Conservation (phyloP, 1,140 invertebrate genomes). For the Drosophila lowei region DNA sequence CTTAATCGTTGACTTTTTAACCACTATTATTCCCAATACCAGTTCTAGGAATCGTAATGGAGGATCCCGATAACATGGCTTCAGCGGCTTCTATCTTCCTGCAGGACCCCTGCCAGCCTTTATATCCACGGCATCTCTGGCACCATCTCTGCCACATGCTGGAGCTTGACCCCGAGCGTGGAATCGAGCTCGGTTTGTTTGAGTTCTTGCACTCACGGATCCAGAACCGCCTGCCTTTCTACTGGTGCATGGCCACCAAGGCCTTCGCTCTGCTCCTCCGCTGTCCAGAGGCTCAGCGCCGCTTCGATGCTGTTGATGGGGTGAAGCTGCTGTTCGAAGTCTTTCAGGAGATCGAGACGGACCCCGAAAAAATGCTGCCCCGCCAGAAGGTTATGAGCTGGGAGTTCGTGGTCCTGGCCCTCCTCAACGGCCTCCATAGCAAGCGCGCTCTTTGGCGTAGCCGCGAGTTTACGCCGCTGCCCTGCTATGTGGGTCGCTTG, state of each 20-base stretch:
- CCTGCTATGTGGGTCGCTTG: conserved; percentile 53
- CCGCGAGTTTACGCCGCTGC: conserved; percentile 66
- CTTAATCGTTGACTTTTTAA: not conserved
- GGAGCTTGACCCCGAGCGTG: conserved; percentile 55
- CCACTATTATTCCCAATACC: not conserved
- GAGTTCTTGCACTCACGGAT: conserved; percentile 61
- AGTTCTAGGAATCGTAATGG: conserved; percentile 54
- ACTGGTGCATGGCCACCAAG: conserved; percentile 57
- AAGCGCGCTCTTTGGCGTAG: conserved; percentile 67
- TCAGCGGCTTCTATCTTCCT: conserved; percentile 50
- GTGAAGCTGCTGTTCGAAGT: conserved; percentile 53
- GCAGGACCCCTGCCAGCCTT: conserved; percentile 52
- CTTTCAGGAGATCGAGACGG: conserved; percentile 6
- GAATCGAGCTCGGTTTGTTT: conserved; percentile 63
- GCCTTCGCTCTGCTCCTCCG: conserved; percentile 69
- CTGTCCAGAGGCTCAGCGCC: conserved; percentile 63
- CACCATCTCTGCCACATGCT: conserved; percentile 64
- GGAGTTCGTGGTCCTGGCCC: conserved; percentile 53
- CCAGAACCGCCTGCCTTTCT: conserved; percentile 36
- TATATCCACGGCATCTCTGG: conserved; percentile 59
- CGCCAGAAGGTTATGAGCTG: conserved; percentile 43
- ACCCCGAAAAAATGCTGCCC: conserved; percentile 1
- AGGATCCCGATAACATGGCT: conserved; percentile 39
- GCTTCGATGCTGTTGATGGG: conserved; percentile 63
- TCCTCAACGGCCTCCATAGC: conserved; percentile 69